A percentile compares a stretch with the other conserved stretches of the same genome.
These are phyloP conservation scores for Goniozus legneri DNA, from an alignment of 1,140 invertebrate species.

Conservation along the genomic window DNA sequence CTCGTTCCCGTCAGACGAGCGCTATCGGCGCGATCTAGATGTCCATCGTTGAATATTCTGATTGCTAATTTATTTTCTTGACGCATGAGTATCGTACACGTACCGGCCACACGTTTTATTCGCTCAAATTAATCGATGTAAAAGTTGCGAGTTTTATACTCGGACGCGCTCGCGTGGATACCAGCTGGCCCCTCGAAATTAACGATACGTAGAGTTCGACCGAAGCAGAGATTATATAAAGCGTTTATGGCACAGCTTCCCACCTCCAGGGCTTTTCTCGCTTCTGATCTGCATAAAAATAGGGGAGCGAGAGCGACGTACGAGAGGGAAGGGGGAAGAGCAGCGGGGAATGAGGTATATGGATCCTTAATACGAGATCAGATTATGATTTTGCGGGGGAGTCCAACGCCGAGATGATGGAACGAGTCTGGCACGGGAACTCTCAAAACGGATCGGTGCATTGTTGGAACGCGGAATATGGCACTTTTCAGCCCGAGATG, in stretches of 20 bases:
- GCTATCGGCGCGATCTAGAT: too few relatives aligned
- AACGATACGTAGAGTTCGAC: conserved; percentile 35
- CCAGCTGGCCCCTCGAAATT: conserved; percentile 43
- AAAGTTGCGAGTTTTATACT: too few relatives aligned
- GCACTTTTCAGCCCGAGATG: conserved; percentile 20
- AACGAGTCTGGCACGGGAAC: conserved; percentile 16
- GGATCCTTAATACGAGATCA: conserved; percentile 52
- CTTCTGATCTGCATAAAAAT: conserved; percentile 53
- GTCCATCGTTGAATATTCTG: too few relatives aligned
- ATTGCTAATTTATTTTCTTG: too few relatives aligned
- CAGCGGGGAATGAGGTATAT: conserved; percentile 21
- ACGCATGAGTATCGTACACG: too few relatives aligned
- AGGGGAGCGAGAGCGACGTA: conserved; percentile 25
- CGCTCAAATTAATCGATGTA: conserved; percentile 29
- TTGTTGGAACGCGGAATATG: conserved; percentile 1
- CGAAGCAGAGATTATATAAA: conserved; percentile 46
- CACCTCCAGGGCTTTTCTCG: conserved; percentile 44
- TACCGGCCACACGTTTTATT: conserved; percentile 14
- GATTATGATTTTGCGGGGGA: conserved; percentile 51
- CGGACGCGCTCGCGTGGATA: conserved; percentile 22
- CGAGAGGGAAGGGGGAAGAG: conserved; percentile 1
- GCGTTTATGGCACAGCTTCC: conserved; percentile 49
- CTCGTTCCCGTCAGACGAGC: too few relatives aligned
- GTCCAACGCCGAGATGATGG: conserved; percentile 29
- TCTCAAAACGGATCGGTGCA: neutral